Conservation (phyloP, 1,140 invertebrate species). For the Platyscapa corneri region DNA sequence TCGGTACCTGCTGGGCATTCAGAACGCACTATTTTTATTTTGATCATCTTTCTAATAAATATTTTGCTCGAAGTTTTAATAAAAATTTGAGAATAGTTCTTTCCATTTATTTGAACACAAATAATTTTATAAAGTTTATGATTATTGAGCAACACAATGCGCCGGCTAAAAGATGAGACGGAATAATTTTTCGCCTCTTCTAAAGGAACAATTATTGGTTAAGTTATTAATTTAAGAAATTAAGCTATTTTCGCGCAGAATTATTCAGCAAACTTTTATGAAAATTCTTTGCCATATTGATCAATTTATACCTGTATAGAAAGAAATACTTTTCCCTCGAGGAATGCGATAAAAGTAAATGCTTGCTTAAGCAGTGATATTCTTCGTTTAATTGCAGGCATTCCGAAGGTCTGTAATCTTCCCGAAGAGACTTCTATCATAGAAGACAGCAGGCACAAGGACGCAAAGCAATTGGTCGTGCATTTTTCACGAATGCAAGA, state of each 20-base stretch:
- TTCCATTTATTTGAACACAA: no score
- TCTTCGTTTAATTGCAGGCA: slow-evolving; percentile 7
- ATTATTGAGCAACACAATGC: no score
- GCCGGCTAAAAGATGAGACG: no score
- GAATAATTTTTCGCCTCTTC: neutral
- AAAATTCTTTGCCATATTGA: neutral
- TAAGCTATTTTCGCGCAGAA: no score
- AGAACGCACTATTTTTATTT: neutral
- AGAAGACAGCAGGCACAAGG: neutral
- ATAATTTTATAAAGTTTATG: no score
- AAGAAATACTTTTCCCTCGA: neutral
- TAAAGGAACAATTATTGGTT: neutral
- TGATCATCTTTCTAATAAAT: neutral
- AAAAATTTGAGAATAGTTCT: no score
- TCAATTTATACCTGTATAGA: neutral
- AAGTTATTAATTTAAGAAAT: no score
- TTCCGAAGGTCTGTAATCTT: neutral
- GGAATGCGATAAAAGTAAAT: neutral
- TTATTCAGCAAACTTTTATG: neutral
- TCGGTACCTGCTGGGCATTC: neutral
- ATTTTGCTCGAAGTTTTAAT: neutral
- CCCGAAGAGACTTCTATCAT: neutral
- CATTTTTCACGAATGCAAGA: neutral
- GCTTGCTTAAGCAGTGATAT: neutral
- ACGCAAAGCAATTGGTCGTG: neutral